Base-by-base conservation (phyloP, 2,113 vertebrate genomes). In the Taurulus bubalis region DNA sequence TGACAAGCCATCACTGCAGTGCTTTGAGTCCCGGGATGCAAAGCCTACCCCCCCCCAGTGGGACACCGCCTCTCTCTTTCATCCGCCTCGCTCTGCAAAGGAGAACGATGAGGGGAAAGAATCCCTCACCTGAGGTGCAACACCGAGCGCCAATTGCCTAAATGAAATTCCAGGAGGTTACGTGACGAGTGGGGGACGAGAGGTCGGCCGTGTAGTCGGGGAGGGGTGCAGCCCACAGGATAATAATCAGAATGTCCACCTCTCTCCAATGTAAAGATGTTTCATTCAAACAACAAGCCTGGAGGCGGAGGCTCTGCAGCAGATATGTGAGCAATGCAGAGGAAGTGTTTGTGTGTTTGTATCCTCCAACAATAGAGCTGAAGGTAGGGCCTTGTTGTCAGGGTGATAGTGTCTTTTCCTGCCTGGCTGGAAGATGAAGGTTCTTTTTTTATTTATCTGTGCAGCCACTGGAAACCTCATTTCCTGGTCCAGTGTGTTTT, bases 391-490 rank as follows among this genome's bases (percentile, higher is more conserved):
- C 81, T 84, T 75, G 80, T 77, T 88, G 87, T 89, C 51, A n/a
- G 77, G 71, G 77, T 53, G 77, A 87, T 92, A 87, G 91, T 89
- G 80, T 83, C 32, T 93, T 94, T 93, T 87, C 90, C 92, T 89
- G 91, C 77, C 58, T 71, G 71, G 65, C 66, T 36, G 45, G 47
- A 77, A 81, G 78, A 87, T 82, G 55, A 72, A 83, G 82, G 45
- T n/a, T 10, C 65, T 93, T 91, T 90, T 20, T 20, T n/a, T n/a
- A n/a, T n/a, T 51, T n/a, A 89, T 94, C 88, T 85, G 77, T 58
- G 56, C 84, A 75, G 56, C 49, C 72, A 69, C 89, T 92, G 91
- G 91, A 92, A 95, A 93, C 76, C 82, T 94, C 65, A 93, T 92
- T 94, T 94, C 85, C 87, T 79, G 22, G 75, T 90, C 60, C 45